Conservation (phyloP, 2,888 invertebrate genomes). For the Megastigmus dorsalis region DNA sequence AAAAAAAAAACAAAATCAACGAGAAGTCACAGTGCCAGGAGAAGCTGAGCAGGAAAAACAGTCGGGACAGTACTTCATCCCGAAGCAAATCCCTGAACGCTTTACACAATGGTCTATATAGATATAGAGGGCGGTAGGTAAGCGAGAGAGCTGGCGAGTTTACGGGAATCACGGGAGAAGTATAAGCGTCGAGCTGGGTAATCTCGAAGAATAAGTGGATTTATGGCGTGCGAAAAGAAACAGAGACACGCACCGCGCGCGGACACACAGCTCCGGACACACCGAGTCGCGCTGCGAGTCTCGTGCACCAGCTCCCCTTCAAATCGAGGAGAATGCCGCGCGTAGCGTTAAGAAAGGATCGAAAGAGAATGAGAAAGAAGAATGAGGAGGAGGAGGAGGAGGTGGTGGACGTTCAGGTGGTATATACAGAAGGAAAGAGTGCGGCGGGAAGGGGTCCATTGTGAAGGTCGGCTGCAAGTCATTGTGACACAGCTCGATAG, state of each 20-base stretch:
- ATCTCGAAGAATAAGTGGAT: constrained; percentile 58
- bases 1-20: too few species aligned
- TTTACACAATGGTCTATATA: constrained; percentile 20
- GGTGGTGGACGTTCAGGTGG: constrained; percentile 48
- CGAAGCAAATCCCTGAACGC: constrained; percentile 19
- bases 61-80: constrained; percentile 3
- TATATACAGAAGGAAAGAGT: constrained; percentile 8
- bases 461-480: constrained; percentile 54
- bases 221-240: constrained; percentile 57
- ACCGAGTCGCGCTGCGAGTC: too few species aligned
- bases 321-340: too few species aligned
- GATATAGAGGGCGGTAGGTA: neutral
- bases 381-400: too few species aligned
- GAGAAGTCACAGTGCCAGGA: neutral
- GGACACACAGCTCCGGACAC: too few species aligned
- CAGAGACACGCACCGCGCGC: too few species aligned
- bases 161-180: constrained; percentile 54
- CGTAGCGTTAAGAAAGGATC: too few species aligned
- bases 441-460: constrained; percentile 34
- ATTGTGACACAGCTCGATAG: constrained; percentile 50
- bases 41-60: neutral
- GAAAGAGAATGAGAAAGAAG: too few species aligned
- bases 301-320: too few species aligned
- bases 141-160: constrained; percentile 11
- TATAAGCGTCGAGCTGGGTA: constrained; percentile 52